phyloP scores from a whole-genome alignment of 2,888 invertebrate genomes.

The Sabatieria punctata region DNA sequence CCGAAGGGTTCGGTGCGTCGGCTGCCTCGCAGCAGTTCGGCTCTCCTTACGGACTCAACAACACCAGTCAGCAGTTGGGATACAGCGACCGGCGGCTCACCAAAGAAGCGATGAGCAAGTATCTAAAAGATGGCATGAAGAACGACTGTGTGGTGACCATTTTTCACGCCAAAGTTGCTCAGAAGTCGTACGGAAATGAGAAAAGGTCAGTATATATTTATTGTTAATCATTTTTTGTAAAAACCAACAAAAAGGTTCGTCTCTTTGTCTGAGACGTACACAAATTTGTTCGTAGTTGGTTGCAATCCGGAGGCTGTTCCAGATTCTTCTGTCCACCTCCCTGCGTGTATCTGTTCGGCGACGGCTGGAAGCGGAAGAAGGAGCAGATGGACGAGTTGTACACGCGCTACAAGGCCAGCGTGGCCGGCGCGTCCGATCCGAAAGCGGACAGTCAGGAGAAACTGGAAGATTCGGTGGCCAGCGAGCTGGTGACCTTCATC shows the following conservation, averaged over 20 bases:
- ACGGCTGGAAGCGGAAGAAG: conserved; percentile 86
- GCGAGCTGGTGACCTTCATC: conserved; percentile 89
- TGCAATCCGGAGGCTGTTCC: conserved; percentile 8
- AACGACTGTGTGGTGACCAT: conserved; percentile 84
- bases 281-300: neutral
- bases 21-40: too few relatives aligned
- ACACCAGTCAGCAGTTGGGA: too few relatives aligned
- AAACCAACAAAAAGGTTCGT: neutral
- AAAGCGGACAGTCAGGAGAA: conserved; percentile 9
- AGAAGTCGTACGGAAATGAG: conserved; percentile 98
- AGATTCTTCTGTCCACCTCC: conserved; percentile 96
- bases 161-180: conserved; percentile 96
- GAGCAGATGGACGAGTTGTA: conserved; percentile 55
- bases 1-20: too few relatives aligned
- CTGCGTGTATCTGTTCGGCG: conserved; percentile 93
- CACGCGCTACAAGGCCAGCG: neutral
- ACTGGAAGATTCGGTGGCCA: conserved; percentile 16
- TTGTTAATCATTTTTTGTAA: neutral
- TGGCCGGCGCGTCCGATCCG: neutral
- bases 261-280: neutral
- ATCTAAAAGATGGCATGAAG: conserved; percentile 42
- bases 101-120: conserved; percentile 84
- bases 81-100: conserved; percentile 55
- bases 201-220: conserved; percentile 46
- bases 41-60: too few relatives aligned